phyloP scores from a whole-genome alignment of 1,140 invertebrate species.

The Trialeurodes vaporariorum region DNA sequence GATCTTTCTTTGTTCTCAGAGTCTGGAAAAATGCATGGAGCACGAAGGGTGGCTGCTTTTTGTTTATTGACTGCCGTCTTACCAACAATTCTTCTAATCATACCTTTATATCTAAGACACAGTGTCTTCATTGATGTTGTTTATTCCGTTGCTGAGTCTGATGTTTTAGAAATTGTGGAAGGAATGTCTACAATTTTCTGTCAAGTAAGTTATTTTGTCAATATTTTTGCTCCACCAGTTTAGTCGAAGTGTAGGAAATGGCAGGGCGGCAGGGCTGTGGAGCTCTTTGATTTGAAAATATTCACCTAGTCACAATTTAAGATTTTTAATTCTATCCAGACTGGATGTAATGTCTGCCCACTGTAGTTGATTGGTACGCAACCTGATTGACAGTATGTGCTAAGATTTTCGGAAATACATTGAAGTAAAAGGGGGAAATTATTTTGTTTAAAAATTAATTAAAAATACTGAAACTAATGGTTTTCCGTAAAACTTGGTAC shows the following conservation, averaged over 20 bases:
- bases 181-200: slow-evolving; percentile 68
- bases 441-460: no score
- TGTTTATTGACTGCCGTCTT: slow-evolving; percentile 57
- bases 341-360: no score
- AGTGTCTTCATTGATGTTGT: slow-evolving; percentile 56
- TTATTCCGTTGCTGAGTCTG: slow-evolving; percentile 64
- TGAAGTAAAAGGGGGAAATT: no score
- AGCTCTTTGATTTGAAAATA: no score
- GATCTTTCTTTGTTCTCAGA: not conserved
- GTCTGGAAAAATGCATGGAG: slow-evolving; percentile 52
- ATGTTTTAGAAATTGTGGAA: slow-evolving; percentile 62
- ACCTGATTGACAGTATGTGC: no score
- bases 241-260: not conserved
- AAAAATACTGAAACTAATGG: no score
- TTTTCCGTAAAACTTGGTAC: no score
- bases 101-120: slow-evolving; percentile 61
- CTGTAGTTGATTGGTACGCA: no score
- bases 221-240: slow-evolving; percentile 3
- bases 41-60: slow-evolving; percentile 56
- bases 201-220: slow-evolving; percentile 33
- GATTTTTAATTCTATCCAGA: no score
- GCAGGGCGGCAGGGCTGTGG: no score
- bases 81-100: slow-evolving; percentile 54
- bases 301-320: no score
- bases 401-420: no score